Conservation (phyloP, 2,797 vertebrate species). For the Podarcis lilfordi region DNA sequence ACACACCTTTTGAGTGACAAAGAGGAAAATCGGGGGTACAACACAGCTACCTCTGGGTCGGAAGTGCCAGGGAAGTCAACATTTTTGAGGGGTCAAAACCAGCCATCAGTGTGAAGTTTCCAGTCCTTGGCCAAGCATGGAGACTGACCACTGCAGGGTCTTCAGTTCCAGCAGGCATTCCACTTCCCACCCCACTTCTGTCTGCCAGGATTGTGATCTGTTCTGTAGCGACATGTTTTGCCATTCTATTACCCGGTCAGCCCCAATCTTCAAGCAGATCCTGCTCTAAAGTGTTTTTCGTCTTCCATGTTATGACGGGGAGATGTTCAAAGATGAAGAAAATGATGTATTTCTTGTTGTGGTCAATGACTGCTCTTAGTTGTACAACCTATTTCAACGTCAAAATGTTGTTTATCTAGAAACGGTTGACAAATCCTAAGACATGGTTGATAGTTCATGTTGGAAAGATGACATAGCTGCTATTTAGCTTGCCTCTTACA, state of each 20-base stretch:
- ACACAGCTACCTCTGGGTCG: too few species aligned
- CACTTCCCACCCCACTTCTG: too few species aligned
- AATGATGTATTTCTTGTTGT: background rate
- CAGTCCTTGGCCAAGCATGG: too few species aligned
- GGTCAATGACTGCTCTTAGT: background rate
- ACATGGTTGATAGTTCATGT: background rate
- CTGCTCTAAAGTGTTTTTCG: background rate
- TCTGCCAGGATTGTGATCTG: background rate
- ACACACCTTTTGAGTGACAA: too few species aligned
- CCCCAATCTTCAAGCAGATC: background rate
- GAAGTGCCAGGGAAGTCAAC: too few species aligned
- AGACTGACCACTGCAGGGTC: too few species aligned
- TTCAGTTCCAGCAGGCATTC: too few species aligned
- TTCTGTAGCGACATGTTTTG: background rate
- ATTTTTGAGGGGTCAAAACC: too few species aligned
- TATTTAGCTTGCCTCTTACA: background rate
- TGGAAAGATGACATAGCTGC: background rate
- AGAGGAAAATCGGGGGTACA: too few species aligned
- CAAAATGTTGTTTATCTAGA: background rate
- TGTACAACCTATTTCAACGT: background rate
- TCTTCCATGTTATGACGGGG: background rate
- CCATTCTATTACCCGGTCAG: background rate
- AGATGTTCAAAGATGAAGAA: background rate
- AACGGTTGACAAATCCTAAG: background rate
- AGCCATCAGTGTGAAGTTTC: too few species aligned